Base-by-base conservation (phyloP, 2,888 invertebrate genomes). In the Parnassius smintheus region DNA sequence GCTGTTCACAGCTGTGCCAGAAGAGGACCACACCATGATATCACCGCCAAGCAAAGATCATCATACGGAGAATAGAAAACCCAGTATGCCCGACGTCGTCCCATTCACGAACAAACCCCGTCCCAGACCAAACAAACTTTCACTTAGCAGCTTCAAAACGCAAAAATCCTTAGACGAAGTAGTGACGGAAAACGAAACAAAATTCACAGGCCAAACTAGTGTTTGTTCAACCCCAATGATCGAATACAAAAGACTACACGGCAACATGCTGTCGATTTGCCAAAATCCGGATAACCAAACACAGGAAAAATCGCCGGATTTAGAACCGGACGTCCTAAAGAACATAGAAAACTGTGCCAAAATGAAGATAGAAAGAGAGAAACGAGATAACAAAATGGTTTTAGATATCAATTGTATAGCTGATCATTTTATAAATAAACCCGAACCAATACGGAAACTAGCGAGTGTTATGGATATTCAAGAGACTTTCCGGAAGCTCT, bases 1-100 rank as follows among this genome's bases (percentile, higher is more conserved):
- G 2, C 94, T 96, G 45, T 96, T 96, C 75, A 96, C 96, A 0
- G 95, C 96, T 4, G 96, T 96, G 58, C 96, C 96, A 1, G 96
- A 96, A 86, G 96, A 97, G 77, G 94, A 94, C 69, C 91, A 92
- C 78, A 85, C 77, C 22, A 88, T 91, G 85, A 91, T 90, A 66
- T 91, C 92, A 0, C 92, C 92, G 0, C 91, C 92, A 0, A 85
- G 75, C 69, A 74, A 74, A 58, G 86, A 85, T 10, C 81, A 82
- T 18, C 71, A 68, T 25, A 69, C 77, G 8, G 72, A 77, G 58
- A 75, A 77, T 49, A 70, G 81, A 52, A 85, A 86, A 65, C 79
- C 85, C 0, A 74, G 79, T 68, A 89, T 92, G 87, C 92, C 92
- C 1, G 92, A 92, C 65, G 92, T 92, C 1, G 92, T 92, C 0